Percentiles rank a stretch among this genome's conserved stretches.
Conservation (phyloP, 2,113 vertebrate species). For the Apaloderma vittatum region DNA sequence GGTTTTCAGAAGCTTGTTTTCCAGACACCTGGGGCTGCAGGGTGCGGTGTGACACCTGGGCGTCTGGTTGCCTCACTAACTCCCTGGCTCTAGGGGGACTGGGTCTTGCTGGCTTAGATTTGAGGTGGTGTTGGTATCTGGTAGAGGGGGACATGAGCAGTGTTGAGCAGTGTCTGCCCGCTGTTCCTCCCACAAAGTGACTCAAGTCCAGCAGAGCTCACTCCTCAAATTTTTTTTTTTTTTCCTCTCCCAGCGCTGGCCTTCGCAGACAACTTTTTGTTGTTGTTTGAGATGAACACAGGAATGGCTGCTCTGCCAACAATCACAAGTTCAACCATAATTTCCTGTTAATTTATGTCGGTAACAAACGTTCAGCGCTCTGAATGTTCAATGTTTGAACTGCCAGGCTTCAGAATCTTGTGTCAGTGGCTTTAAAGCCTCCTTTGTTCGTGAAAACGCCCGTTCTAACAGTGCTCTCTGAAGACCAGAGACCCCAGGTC, state of each 20-base stretch:
- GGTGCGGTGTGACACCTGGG: neutral
- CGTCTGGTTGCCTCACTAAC: neutral
- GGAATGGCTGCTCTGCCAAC: neutral
- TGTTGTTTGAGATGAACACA: neutral
- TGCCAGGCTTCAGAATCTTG: neutral
- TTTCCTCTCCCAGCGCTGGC: neutral
- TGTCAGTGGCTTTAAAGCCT: constrained; percentile 15
- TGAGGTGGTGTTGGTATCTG: neutral
- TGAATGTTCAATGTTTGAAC: neutral
- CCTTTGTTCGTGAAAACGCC: neutral
- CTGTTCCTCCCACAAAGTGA: accelerated
- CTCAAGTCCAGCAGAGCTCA: neutral
- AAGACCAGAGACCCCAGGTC: neutral
- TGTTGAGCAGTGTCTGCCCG: neutral
- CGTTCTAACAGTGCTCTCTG: neutral
- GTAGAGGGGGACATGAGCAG: neutral
- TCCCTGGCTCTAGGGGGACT: neutral
- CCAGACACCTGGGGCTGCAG: neutral
- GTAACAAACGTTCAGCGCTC: neutral
- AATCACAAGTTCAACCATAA: neutral
- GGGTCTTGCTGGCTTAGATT: neutral
- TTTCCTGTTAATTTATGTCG: neutral
- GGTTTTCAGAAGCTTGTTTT: neutral
- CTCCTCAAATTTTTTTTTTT: neutral
- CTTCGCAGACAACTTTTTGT: neutral